A percentile compares a stretch with the other conserved stretches of the same genome.
Conservation (phyloP, 2,888 invertebrate species). For the Stenchaetothrips biformis region DNA sequence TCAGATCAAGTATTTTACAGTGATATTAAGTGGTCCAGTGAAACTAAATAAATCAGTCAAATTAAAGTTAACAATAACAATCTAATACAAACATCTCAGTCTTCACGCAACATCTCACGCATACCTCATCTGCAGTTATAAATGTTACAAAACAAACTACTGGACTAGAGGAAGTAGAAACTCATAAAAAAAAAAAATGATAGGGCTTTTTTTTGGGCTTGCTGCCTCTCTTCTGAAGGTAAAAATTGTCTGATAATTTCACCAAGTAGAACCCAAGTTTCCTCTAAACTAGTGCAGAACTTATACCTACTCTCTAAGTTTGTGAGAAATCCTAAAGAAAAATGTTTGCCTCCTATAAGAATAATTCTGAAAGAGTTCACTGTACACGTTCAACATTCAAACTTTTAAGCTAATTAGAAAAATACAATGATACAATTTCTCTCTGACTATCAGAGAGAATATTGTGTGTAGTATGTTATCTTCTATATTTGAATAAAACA, state of each 20-base stretch:
- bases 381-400: too few species aligned
- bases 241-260: too few species aligned
- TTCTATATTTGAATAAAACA: not conserved
- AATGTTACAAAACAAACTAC: not conserved
- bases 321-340: not conserved
- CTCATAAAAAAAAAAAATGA: not conserved
- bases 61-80: constrained; percentile 8
- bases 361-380: not conserved
- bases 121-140: not conserved
- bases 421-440: constrained; percentile 2
- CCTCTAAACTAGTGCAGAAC: not conserved
- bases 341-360: not conserved
- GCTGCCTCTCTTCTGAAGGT: too few species aligned
- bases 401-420: constrained; percentile 3
- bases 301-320: not conserved
- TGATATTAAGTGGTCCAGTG: not conserved
- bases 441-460: not conserved
- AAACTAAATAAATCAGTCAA: constrained; percentile 12
- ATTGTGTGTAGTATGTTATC: not conserved
- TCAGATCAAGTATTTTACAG: not conserved
- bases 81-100: constrained; percentile 7
- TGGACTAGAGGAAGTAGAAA: not conserved
- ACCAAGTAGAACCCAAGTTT: too few species aligned
- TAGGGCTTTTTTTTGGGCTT: not conserved
- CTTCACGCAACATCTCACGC: not conserved